A percentile compares a stretch with the other conserved stretches of the same genome.
Conservation (phyloP, 2,797 vertebrate genomes). For the Poeciliopsis gracilis region DNA sequence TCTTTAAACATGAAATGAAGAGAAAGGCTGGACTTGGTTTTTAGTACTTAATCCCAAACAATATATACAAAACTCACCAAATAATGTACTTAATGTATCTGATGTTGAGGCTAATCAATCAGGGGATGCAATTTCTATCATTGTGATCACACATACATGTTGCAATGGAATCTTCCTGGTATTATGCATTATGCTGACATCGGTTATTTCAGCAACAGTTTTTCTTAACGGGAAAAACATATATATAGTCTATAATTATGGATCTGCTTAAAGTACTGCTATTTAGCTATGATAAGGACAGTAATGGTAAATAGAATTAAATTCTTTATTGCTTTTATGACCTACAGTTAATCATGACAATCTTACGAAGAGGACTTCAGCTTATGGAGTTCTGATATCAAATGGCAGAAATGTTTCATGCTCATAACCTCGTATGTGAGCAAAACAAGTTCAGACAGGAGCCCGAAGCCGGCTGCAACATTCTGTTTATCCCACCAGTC, state of each 20-base stretch:
- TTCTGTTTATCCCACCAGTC: slow-evolving; percentile 32
- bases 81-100: too few relatives aligned
- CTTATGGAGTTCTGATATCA: slow-evolving; percentile 9
- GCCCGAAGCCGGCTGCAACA: slow-evolving; percentile 29
- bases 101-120: too few relatives aligned
- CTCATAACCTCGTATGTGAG: slow-evolving; percentile 21
- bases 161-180: too few relatives aligned
- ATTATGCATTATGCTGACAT: too few relatives aligned
- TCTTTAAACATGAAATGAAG: background rate
- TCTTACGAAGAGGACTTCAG: background rate
- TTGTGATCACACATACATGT: too few relatives aligned
- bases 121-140: too few relatives aligned
- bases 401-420: slow-evolving; percentile 22
- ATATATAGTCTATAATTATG: background rate
- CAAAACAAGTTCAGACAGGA: slow-evolving; percentile 53
- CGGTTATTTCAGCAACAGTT: background rate
- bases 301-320: background rate
- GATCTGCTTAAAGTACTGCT: background rate
- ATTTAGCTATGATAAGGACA: background rate
- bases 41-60: background rate
- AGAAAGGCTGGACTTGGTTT: background rate
- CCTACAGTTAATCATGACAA: background rate
- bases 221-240: background rate
- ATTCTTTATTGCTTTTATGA: background rate
- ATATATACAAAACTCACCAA: too few relatives aligned